These are phyloP conservation scores for Chorisops tibialis DNA, from an alignment of 2,888 invertebrate species.

Conservation along the genomic window DNA sequence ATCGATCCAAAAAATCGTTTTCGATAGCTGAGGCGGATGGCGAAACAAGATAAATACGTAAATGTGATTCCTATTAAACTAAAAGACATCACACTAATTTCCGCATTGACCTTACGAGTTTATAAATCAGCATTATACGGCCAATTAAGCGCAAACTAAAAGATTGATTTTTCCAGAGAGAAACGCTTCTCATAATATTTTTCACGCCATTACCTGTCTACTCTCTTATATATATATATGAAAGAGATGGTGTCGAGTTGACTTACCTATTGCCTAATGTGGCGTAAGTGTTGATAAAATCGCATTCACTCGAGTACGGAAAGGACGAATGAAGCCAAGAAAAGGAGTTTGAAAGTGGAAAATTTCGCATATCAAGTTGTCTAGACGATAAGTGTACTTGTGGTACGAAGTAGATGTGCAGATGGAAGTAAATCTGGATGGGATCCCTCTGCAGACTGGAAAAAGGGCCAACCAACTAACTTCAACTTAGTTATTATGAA, in stretches of 20 bases:
- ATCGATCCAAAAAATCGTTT: too few species aligned
- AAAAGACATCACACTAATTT: constrained; percentile 12
- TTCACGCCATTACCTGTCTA: constrained; percentile 24
- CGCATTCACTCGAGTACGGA: constrained; percentile 16
- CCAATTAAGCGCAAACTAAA: constrained; percentile 21
- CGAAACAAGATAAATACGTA: too few species aligned
- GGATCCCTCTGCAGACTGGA: too few species aligned
- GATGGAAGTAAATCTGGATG: too few species aligned
- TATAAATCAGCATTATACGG: constrained; percentile 22
- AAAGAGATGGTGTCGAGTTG: not conserved
- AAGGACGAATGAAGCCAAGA: not conserved
- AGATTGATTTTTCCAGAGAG: constrained; percentile 9
- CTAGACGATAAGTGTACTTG: constrained; percentile 1
- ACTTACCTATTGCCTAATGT: constrained; percentile 21
- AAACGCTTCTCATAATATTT: constrained; percentile 8
- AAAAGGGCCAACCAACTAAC: too few species aligned
- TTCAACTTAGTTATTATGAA: too few species aligned
- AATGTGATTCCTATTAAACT: not conserved
- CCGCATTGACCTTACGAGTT: constrained; percentile 1
- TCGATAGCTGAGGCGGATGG: too few species aligned
- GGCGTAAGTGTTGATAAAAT: constrained; percentile 25
- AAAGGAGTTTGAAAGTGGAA: constrained; percentile 14
- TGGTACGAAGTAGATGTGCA: too few species aligned
- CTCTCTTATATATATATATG: not conserved
- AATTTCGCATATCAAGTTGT: constrained; percentile 18